Evolutionary conservation across 1,140 invertebrate species (phyloP).

Genomic region (Zeugodacus cucurbitae): DNA sequence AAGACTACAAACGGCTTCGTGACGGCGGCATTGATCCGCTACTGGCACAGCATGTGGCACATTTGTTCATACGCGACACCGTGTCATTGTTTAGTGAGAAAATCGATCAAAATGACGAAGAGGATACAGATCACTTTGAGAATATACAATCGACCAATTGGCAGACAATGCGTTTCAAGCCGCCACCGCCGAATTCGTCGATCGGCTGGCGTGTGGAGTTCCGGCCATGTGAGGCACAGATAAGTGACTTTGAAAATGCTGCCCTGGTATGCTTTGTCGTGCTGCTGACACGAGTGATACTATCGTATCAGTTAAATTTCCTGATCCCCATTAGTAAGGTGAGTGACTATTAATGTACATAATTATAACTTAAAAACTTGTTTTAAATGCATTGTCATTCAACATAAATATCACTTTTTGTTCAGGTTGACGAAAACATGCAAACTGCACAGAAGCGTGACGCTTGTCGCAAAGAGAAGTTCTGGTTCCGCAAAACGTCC

Average conservation of each 20-base stretch:
- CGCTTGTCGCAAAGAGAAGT: constrained; percentile 84
- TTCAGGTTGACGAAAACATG: constrained; percentile 97
- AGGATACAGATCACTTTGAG: constrained; percentile 99
- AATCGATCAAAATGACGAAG: constrained; percentile 91
- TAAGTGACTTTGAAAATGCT: constrained; percentile 99
- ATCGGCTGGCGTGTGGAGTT: constrained; percentile 99
- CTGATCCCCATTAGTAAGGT: constrained; percentile 96
- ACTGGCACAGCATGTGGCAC: constrained; percentile 94
- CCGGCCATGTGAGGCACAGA: constrained; percentile 96
- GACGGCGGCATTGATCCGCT: constrained; percentile 91
- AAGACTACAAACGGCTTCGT: constrained; percentile 80
- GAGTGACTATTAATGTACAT: constrained; percentile 54
- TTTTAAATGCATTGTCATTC: background rate
- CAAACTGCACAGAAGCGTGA: constrained; percentile 90
- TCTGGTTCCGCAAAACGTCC: constrained; percentile 87
- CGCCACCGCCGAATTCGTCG: constrained; percentile 91
- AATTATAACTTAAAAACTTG: background rate
- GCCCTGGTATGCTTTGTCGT: constrained; percentile 99
- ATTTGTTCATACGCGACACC: constrained; percentile 98
- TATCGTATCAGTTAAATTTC: constrained; percentile 96
- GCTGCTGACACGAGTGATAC: constrained; percentile 93
- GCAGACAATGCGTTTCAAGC: constrained; percentile 99
- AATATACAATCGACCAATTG: constrained; percentile 99
- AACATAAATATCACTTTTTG: constrained; percentile 22
- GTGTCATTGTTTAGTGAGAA: constrained; percentile 97